phyloP scores from a whole-genome alignment of 2,113 vertebrate genomes.

The Anolis carolinensis region DNA sequence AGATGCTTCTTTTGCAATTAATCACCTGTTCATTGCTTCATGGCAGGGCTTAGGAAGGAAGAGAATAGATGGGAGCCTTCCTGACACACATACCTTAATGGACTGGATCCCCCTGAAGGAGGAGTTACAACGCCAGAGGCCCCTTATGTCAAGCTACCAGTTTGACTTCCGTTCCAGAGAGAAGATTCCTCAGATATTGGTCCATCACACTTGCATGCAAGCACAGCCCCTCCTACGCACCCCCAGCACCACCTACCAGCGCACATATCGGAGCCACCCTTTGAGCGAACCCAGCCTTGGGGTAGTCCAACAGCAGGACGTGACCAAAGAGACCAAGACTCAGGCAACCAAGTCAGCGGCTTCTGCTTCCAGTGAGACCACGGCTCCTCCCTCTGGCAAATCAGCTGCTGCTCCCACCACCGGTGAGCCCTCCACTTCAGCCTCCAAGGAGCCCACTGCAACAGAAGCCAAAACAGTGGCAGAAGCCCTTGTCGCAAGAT shows the following conservation, averaged over 20 bases:
- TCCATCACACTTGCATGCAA: conserved; percentile 44
- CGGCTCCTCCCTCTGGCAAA: not conserved
- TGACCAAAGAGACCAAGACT: not conserved
- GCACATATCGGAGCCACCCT: conserved; percentile 52
- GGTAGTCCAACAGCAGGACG: not conserved
- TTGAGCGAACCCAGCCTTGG: not conserved
- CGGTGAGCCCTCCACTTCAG: not conserved
- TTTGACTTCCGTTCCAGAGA: conserved; percentile 37
- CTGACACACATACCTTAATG: conserved; percentile 56
- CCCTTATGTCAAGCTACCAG: conserved; percentile 66
- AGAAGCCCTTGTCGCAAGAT: not conserved
- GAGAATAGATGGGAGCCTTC: conserved; percentile 61
- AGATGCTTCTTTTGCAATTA: not conserved
- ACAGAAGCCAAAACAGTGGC: not conserved
- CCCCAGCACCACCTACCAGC: conserved; percentile 63
- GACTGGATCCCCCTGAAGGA: conserved; percentile 63
- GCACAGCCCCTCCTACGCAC: not conserved
- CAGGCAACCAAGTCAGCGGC: not conserved
- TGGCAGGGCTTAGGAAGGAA: conserved; percentile 68
- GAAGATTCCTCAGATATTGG: conserved; percentile 47
- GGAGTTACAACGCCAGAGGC: conserved; percentile 54
- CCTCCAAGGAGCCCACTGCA: not conserved
- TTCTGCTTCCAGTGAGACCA: not conserved
- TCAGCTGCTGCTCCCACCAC: too few relatives aligned
- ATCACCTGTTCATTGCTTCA: not conserved